phyloP scores from a whole-genome alignment of 2,888 invertebrate species.

The Campoplex nolae region DNA sequence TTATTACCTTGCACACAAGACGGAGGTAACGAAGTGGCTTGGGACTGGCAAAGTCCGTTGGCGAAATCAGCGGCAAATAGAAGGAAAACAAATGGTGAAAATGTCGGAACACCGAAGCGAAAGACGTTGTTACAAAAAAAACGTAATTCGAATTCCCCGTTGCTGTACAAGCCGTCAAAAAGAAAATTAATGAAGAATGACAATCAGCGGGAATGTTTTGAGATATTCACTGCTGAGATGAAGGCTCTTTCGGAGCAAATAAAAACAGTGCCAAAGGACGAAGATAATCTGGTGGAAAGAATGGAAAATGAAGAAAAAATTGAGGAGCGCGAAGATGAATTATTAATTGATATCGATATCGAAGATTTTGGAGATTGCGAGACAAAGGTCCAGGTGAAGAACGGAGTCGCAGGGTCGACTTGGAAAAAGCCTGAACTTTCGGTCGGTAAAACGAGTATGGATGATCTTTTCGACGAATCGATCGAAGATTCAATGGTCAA shows the following conservation, averaged over 20 bases:
- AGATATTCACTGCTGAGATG: conserved; percentile 75
- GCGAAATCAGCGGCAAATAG: conserved; percentile 51
- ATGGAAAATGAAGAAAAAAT: background rate
- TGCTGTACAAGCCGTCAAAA: conserved; percentile 75
- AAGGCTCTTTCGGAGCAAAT: conserved; percentile 75
- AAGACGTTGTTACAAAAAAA: conserved; percentile 73
- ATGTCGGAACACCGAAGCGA: conserved; percentile 75
- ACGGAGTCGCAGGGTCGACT: background rate
- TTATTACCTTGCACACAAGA: conserved; percentile 83
- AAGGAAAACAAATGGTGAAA: conserved; percentile 27
- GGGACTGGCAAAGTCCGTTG: conserved; percentile 85
- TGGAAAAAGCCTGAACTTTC: background rate
- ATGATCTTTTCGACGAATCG: conserved; percentile 78
- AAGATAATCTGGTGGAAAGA: conserved; percentile 19
- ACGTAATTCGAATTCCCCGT: conserved; percentile 77
- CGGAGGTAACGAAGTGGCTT: conserved; percentile 83
- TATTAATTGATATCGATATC: conserved; percentile 51
- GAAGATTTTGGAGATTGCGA: conserved; percentile 56
- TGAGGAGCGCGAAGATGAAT: conserved; percentile 37
- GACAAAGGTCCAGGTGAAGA: conserved; percentile 2
- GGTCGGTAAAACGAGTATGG: conserved; percentile 63
- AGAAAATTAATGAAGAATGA: conserved; percentile 74
- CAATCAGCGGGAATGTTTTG: conserved; percentile 73
- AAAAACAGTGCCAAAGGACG: conserved; percentile 58
- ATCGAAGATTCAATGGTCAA: conserved; percentile 77